phyloP scores from a whole-genome alignment of 2,113 vertebrate species.

The Numenius arquata region DNA sequence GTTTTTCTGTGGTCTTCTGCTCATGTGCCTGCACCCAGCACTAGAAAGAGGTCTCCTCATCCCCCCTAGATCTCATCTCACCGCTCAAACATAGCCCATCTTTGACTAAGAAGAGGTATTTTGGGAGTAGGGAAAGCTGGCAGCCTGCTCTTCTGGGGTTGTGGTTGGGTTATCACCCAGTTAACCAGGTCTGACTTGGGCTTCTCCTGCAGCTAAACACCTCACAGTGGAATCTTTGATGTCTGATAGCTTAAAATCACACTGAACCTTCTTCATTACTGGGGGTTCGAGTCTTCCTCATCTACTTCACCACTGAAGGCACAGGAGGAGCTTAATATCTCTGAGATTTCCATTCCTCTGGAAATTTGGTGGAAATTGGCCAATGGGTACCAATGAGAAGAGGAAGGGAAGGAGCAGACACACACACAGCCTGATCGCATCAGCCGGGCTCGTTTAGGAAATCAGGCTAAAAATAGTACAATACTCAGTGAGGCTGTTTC shows the following conservation, averaged over 20 bases:
- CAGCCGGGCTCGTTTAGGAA: neutral
- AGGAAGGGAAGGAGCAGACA: neutral
- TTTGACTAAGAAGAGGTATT: neutral
- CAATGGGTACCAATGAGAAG: neutral
- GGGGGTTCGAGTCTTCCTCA: neutral
- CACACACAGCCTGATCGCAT: neutral
- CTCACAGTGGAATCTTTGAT: neutral
- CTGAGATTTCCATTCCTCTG: neutral
- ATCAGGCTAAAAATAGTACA: neutral
- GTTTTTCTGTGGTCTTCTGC: neutral
- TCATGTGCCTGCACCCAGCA: neutral
- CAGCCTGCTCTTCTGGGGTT: neutral
- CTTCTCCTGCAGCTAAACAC: neutral
- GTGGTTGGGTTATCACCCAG: neutral
- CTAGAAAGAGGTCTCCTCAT: neutral
- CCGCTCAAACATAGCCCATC: neutral
- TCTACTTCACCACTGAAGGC: neutral
- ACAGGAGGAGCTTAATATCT: neutral
- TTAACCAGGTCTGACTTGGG: neutral
- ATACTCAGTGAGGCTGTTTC: neutral
- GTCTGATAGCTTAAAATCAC: neutral
- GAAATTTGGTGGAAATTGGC: neutral
- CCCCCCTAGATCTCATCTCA: neutral
- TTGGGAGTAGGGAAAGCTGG: neutral
- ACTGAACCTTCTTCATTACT: neutral